Percentiles rank a stretch among this genome's conserved stretches.
These are phyloP conservation scores for Labia minor DNA, from an alignment of 2,888 invertebrate species.

Conservation along the genomic window DNA sequence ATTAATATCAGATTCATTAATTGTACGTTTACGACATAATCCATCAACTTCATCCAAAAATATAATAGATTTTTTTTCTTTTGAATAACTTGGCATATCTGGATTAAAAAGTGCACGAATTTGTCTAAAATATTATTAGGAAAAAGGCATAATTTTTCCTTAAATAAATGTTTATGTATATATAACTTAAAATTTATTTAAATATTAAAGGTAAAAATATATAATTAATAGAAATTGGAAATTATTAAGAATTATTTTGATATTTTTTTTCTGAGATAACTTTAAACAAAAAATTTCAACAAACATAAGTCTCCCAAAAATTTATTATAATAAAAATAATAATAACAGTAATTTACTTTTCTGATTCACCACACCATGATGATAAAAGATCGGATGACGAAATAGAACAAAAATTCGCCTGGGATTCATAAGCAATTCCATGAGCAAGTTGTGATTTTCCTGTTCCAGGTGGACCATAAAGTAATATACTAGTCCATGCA, in stretches of 20 bases:
- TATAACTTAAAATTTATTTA: constrained; percentile 13
- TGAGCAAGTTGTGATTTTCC: constrained; percentile 39
- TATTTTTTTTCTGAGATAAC: too few species aligned
- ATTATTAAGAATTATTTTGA: too few species aligned
- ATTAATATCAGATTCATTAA: constrained; percentile 41
- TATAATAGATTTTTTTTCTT: constrained; percentile 37
- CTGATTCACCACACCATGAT: constrained; percentile 45
- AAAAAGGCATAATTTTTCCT: background rate
- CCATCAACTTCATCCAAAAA: constrained; percentile 52
- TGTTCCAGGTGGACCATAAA: constrained; percentile 43
- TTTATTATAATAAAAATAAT: too few species aligned
- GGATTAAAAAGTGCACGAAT: constrained; percentile 36
- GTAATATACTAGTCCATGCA: constrained; percentile 41
- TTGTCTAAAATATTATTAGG: constrained; percentile 28
- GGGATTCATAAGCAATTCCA: constrained; percentile 40
- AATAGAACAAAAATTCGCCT: constrained; percentile 41
- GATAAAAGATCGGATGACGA: constrained; percentile 45
- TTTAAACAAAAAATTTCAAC: too few species aligned
- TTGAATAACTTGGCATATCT: constrained; percentile 32
- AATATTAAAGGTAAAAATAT: too few species aligned
- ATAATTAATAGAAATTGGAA: too few species aligned
- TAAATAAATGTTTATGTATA: background rate
- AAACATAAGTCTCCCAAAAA: background rate
- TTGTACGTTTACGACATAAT: constrained; percentile 40
- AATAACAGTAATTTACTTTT: too few species aligned